phyloP scores from a whole-genome alignment of 2,113 vertebrate genomes.

The Oxygymnocypris stewartii region DNA sequence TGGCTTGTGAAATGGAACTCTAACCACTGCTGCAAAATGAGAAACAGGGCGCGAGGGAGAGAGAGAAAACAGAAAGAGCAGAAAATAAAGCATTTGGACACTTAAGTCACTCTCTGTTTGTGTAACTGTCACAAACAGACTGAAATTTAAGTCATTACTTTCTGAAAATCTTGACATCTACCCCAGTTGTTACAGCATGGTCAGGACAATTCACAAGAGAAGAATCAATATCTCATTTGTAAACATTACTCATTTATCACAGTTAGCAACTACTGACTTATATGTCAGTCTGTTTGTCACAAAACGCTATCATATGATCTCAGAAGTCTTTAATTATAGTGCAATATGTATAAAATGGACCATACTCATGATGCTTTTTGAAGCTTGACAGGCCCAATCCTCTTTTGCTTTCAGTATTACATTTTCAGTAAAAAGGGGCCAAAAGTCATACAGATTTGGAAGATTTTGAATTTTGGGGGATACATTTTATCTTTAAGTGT shows the following conservation, averaged over 20 bases:
- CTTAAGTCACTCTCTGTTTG: background rate
- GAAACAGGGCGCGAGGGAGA: background rate
- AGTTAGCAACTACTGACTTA: background rate
- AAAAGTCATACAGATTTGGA: background rate
- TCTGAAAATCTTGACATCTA: background rate
- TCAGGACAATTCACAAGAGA: background rate
- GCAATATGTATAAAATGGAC: background rate
- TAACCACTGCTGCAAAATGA: slow-evolving; percentile 15
- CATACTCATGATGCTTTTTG: too few relatives aligned
- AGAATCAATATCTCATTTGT: background rate
- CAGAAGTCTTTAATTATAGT: too few relatives aligned
- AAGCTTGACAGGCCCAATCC: too few relatives aligned
- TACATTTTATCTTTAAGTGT: background rate
- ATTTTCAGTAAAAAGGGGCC: background rate
- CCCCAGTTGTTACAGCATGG: background rate
- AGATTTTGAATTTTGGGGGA: background rate
- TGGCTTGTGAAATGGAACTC: slow-evolving; percentile 29
- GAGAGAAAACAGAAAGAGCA: background rate
- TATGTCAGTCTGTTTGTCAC: background rate
- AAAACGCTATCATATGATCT: background rate
- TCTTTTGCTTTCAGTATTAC: background rate
- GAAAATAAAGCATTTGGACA: background rate
- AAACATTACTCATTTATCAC: background rate
- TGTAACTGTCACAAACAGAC: background rate
- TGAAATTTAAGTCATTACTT: background rate